Percentiles rank a stretch among this genome's conserved stretches.
phyloP scores from a whole-genome alignment of 2,797 vertebrate genomes.

The Melanotaenia pygmaea region DNA sequence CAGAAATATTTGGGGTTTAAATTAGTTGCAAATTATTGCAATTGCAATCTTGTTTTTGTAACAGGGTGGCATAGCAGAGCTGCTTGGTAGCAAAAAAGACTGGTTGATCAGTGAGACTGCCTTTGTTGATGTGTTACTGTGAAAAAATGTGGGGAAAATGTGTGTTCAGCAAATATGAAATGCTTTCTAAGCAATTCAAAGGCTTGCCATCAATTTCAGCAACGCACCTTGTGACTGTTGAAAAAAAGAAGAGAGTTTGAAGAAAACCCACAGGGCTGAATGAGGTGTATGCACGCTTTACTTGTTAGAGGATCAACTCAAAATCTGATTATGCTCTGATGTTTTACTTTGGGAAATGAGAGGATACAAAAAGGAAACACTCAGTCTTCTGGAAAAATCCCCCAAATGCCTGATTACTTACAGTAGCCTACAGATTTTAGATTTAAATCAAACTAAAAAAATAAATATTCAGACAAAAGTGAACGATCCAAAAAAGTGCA shows the following conservation, averaged over 20 bases:
- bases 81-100: background rate
- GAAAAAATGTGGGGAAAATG: slow-evolving; percentile 17
- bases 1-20: background rate
- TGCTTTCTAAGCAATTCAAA: slow-evolving; percentile 44
- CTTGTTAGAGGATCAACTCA: background rate
- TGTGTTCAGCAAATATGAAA: slow-evolving; percentile 43
- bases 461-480: slow-evolving; percentile 1
- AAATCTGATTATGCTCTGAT: background rate
- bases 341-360: background rate
- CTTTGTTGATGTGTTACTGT: slow-evolving; percentile 13
- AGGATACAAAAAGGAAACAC: background rate
- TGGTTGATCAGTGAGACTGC: background rate
- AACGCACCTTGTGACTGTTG: slow-evolving; percentile 7
- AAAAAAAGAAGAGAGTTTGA: slow-evolving; percentile 7
- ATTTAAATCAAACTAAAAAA: background rate
- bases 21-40: background rate
- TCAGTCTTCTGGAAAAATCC: background rate
- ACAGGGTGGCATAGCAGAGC: background rate
- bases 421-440: background rate
- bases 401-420: background rate
- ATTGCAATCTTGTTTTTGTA: background rate
- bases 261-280: slow-evolving; percentile 1
- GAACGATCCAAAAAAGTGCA: background rate
- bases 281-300: background rate
- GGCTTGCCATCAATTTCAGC: slow-evolving; percentile 41